phyloP scores from a whole-genome alignment of 2,888 invertebrate genomes.

The Oegoconia quadripuncta region DNA sequence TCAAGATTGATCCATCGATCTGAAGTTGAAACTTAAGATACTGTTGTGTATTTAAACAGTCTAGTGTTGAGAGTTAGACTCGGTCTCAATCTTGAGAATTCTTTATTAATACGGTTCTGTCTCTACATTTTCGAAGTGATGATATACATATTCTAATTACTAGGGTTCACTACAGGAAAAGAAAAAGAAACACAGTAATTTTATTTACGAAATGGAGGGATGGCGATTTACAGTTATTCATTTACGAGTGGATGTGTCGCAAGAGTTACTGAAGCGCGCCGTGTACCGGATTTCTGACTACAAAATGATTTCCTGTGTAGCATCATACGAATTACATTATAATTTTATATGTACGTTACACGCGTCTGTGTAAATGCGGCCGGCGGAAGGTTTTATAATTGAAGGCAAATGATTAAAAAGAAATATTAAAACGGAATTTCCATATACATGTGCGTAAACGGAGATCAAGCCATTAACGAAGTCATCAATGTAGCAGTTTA shows the following conservation, averaged over 20 bases:
- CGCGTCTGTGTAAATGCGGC: slow-evolving; percentile 20
- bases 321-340: background rate
- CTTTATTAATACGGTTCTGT: too few species aligned
- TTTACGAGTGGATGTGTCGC: too few species aligned
- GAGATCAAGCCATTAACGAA: background rate
- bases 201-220: slow-evolving; percentile 1
- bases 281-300: slow-evolving; percentile 6
- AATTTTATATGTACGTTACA: background rate
- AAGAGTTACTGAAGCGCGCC: slow-evolving; percentile 3
- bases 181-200: too few species aligned
- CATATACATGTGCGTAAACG: slow-evolving; percentile 11
- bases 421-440: slow-evolving; percentile 22
- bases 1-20: too few species aligned
- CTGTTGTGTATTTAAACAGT: too few species aligned
- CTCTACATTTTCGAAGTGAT: too few species aligned
- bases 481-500: background rate
- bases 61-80: too few species aligned
- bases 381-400: slow-evolving; percentile 15
- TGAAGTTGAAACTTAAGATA: too few species aligned
- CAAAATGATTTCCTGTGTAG: slow-evolving; percentile 9
- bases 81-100: too few species aligned
- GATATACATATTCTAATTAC: too few species aligned
- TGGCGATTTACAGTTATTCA: too few species aligned
- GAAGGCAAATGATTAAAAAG: slow-evolving; percentile 22
- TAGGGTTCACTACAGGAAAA: too few species aligned